Conservation (phyloP, 1,140 invertebrate species). For the Zaprionus taronus region DNA sequence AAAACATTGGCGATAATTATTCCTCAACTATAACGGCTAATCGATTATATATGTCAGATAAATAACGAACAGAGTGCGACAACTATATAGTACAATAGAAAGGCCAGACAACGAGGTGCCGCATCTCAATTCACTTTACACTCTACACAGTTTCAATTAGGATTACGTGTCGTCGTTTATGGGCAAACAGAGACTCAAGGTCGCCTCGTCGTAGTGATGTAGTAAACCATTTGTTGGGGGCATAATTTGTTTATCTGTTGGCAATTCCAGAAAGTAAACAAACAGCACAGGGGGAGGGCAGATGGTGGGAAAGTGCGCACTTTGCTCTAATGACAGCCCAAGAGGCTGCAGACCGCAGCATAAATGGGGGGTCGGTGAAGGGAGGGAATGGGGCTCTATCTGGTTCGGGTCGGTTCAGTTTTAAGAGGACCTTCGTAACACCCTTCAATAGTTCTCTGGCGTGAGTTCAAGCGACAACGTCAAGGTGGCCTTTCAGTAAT, state of each 20-base stretch:
- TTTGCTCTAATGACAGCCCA: conserved; percentile 21
- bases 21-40: conserved; percentile 27
- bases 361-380: neutral
- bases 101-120: conserved; percentile 12
- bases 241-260: conserved; percentile 41
- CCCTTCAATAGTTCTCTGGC: conserved; percentile 77
- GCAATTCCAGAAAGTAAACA: conserved; percentile 33
- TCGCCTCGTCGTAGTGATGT: conserved; percentile 7
- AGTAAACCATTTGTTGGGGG: conserved; percentile 19
- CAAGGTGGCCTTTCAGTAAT: conserved; percentile 76
- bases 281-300: neutral
- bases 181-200: conserved; percentile 11
- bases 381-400: neutral
- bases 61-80: neutral
- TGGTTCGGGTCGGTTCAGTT: neutral
- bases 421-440: conserved; percentile 61
- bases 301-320: conserved; percentile 36
- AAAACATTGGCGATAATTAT: conserved; percentile 4
- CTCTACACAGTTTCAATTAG: conserved; percentile 26
- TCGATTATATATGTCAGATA: conserved; percentile 21
- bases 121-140: neutral
- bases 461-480: conserved; percentile 79
- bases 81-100: neutral
- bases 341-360: conserved; percentile 9
- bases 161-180: conserved; percentile 14